Conservation (phyloP, 2,888 invertebrate species). For the Cotesia congregata region DNA sequence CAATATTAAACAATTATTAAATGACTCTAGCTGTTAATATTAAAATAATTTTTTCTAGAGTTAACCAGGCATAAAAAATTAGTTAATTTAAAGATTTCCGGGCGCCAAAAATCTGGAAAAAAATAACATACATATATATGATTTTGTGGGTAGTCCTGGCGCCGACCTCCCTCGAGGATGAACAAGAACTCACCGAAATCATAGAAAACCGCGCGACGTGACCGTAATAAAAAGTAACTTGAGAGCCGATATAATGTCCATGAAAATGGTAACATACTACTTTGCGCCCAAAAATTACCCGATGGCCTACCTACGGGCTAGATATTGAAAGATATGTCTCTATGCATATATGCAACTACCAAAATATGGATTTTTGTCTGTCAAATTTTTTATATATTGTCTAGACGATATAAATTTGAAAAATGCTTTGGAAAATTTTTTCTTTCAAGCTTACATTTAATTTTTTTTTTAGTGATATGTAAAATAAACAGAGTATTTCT, state of each 20-base stretch:
- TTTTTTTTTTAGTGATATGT: no score
- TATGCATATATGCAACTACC: neutral
- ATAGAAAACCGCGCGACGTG: constrained; percentile 39
- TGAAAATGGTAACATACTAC: constrained; percentile 16
- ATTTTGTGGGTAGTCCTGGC: constrained; percentile 38
- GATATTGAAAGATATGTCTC: neutral
- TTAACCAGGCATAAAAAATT: neutral
- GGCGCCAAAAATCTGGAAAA: constrained; percentile 24
- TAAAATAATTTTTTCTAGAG: neutral
- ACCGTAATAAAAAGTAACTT: constrained; percentile 53
- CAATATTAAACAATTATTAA: no score
- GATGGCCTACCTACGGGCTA: neutral
- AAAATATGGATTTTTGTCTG: no score
- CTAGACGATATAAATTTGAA: no score
- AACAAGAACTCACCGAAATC: constrained; percentile 17
- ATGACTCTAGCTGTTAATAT: no score
- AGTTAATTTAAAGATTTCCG: constrained; percentile 10
- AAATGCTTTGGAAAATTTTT: no score
- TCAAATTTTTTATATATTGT: no score
- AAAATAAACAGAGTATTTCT: constrained; percentile 6
- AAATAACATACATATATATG: constrained; percentile 14
- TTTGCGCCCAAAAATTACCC: neutral
- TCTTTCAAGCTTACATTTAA: no score
- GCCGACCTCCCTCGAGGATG: constrained; percentile 50
- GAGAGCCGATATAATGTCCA: constrained; percentile 40